phyloP scores from a whole-genome alignment of 2,797 vertebrate genomes.

The Anabacerthia variegaticeps region DNA sequence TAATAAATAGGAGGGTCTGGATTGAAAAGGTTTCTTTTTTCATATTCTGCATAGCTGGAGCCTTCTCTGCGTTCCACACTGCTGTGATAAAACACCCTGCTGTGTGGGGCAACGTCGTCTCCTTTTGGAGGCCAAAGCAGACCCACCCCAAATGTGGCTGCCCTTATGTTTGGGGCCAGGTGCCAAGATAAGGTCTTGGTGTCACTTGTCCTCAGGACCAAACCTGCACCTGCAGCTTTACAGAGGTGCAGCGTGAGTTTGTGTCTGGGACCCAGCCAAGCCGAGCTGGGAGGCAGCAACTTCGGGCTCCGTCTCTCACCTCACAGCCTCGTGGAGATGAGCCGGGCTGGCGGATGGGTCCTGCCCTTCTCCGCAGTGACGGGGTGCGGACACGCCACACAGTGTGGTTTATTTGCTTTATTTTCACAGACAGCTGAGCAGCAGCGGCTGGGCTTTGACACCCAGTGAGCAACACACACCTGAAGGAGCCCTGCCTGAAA shows the following conservation, averaged over 20 bases:
- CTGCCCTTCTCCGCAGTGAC: rapidly evolving
- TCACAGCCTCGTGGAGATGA: background rate
- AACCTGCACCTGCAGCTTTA: background rate
- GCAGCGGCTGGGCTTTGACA: rapidly evolving
- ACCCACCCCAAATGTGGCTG: rapidly evolving
- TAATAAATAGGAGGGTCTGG: background rate
- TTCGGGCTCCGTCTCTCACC: background rate
- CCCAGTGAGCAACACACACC: rapidly evolving
- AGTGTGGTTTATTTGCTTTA: background rate
- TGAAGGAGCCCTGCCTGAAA: background rate
- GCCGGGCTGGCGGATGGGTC: background rate
- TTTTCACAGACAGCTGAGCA: background rate
- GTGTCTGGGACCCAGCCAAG: background rate
- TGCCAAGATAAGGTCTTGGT: background rate
- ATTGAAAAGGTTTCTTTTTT: background rate
- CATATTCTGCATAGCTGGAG: background rate
- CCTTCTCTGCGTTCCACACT: rapidly evolving
- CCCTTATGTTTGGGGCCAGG: background rate
- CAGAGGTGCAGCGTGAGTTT: rapidly evolving
- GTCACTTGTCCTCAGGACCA: background rate
- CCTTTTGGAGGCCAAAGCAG: background rate
- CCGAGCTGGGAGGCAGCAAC: background rate
- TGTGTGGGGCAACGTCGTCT: background rate
- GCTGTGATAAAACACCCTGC: background rate
- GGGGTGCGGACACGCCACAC: rapidly evolving